Evolutionary conservation across 2,113 vertebrate species (phyloP).

Genomic region (Trogon surrucura): DNA sequence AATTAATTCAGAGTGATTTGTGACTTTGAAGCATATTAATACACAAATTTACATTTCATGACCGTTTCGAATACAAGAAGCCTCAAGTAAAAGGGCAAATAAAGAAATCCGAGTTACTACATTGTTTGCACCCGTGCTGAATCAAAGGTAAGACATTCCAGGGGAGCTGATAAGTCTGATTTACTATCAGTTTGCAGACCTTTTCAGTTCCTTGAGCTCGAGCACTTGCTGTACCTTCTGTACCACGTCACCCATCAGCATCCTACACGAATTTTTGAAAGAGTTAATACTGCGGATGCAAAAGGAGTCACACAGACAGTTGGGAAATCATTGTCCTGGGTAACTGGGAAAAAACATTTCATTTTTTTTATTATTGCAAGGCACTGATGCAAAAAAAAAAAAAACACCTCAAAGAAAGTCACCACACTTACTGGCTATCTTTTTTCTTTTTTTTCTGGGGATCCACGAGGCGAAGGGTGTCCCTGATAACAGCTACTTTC

Average conservation of each 20-base stretch:
- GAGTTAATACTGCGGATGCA: not conserved
- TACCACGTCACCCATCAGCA: not conserved
- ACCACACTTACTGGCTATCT: conserved; percentile 69
- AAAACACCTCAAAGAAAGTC: not conserved
- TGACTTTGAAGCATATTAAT: conserved; percentile 15
- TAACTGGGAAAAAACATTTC: not conserved
- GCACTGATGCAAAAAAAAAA: not conserved
- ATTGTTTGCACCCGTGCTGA: not conserved
- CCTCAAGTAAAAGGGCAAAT: not conserved
- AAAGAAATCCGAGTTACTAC: not conserved
- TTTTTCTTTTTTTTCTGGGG: conserved; percentile 80
- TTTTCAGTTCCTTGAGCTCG: not conserved
- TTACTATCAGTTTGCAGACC: not conserved
- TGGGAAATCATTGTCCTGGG: not conserved
- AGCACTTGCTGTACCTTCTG: not conserved
- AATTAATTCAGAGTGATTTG: not conserved
- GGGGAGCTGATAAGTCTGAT: not conserved
- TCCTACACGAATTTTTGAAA: not conserved
- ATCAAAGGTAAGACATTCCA: not conserved
- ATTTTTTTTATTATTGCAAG: not conserved
- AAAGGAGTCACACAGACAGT: not conserved
- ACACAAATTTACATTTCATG: not conserved
- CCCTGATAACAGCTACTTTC: conserved; percentile 94
- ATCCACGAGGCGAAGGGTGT: conserved; percentile 92
- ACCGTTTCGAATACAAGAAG: not conserved